Conservation (phyloP, 2,113 vertebrate genomes). For the Heloderma charlesbogerti region DNA sequence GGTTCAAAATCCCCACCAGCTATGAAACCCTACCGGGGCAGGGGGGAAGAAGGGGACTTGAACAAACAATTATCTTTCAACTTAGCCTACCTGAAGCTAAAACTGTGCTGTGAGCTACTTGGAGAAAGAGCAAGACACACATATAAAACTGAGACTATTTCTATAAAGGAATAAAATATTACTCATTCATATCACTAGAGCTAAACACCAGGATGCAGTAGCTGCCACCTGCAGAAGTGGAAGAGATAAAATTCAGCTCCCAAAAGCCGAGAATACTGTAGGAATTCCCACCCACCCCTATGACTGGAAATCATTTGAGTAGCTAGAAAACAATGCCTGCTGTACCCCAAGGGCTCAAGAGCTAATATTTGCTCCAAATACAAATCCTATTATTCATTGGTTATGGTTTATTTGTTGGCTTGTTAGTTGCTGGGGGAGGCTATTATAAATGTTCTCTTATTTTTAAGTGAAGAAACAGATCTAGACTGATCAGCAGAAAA, state of each 20-base stretch:
- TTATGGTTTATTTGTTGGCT: background rate
- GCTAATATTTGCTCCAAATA: background rate
- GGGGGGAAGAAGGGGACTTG: too few species aligned
- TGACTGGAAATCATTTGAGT: background rate
- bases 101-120: background rate
- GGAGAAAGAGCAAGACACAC: background rate
- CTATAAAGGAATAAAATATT: background rate
- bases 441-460: background rate
- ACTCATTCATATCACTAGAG: background rate
- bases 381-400: background rate
- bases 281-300: too few species aligned
- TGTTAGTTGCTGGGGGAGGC: background rate
- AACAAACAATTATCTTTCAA: background rate
- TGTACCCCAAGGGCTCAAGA: background rate
- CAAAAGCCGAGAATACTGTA: background rate
- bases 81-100: background rate
- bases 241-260: background rate
- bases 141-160: background rate
- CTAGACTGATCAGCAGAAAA: background rate
- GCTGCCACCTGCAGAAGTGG: background rate
- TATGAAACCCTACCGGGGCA: too few species aligned
- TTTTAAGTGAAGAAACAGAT: background rate
- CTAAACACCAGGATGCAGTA: background rate
- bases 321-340: background rate
- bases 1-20: background rate